phyloP scores from a whole-genome alignment of 2,113 vertebrate species.

The Percina caprodes region DNA sequence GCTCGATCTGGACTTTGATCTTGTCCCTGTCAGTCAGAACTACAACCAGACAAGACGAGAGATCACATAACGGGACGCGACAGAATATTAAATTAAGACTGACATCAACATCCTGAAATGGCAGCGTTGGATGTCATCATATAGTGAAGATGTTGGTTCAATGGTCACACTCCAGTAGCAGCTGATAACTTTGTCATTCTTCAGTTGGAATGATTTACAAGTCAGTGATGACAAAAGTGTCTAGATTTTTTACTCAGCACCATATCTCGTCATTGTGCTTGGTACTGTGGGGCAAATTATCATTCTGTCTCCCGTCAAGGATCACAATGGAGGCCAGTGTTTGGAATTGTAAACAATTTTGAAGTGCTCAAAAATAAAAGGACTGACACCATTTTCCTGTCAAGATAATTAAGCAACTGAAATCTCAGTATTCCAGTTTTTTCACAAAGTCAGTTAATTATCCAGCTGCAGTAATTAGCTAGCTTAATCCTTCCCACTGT shows the following conservation, averaged over 20 bases:
- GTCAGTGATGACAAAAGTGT: neutral
- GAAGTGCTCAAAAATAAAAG: conserved; percentile 34
- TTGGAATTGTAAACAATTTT: conserved; percentile 42
- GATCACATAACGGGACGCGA: conserved; percentile 12
- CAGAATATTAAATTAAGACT: conserved; percentile 3
- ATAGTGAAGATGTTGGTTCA: neutral
- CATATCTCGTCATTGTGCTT: neutral
- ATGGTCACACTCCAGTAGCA: conserved; percentile 14
- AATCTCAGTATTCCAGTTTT: conserved; percentile 19
- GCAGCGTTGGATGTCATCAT: neutral
- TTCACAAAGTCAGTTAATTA: conserved; percentile 55
- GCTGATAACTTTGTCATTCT: neutral
- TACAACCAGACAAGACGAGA: conserved; percentile 9
- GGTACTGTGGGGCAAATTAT: neutral
- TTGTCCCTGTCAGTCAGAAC: conserved; percentile 46
- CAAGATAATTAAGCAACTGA: conserved; percentile 55
- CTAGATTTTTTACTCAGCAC: neutral
- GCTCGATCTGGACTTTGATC: conserved; percentile 46
- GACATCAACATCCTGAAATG: neutral
- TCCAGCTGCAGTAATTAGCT: conserved; percentile 52
- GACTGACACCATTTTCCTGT: conserved; percentile 32
- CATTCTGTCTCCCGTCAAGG: conserved; percentile 1
- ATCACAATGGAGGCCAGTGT: neutral
- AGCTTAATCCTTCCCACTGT: conserved; percentile 47
- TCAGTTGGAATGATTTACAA: neutral